Base-by-base conservation (phyloP, 2,888 invertebrate genomes). In the Hirtodrosophila trivittata region DNA sequence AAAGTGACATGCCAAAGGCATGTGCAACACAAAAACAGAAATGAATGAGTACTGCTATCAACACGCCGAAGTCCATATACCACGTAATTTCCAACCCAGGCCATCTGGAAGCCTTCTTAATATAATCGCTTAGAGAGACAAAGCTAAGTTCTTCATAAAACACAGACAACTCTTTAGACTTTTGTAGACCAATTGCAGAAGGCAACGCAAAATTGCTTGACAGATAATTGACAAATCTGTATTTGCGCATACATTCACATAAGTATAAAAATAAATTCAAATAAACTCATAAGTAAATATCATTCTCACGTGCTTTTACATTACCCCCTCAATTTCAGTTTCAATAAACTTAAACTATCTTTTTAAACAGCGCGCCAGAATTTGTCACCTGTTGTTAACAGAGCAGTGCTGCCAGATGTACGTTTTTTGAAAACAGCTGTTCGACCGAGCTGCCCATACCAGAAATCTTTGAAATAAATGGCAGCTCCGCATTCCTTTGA, bases 1-100 rank as follows among this genome's bases (percentile, higher is more conserved):
- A 76, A 82, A 86, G 63, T 81, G 86, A 68, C 80, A 75, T 39
- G 59, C 25, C 42, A 46, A 6, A 51, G 51, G 41, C 66, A 69
- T 39, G 45, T 41, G 51, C 18, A 54, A 64, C 52, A 66, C 51
- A 52, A 50, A 37, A 39, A 18, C 12, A 30, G 12, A 66, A 51
- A 16, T 43, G 9, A 30, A 47, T 37, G 7, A 1, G 9, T 9
- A 28, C 37, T 14, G 13, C 14, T 59, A 55, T 46, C 16, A 10
- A 28, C 21, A 47, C 49, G 32, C 30, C 74, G 68, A 49, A 35
- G 7, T 25, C 3, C 9, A 7, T 13, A 52, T 73, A 62, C 69
- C 43, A 13, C 12, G 21, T 14, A 43, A 16, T 32, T 30, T 28
- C 28, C 5, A 28, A 2, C 28, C 28, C n/a, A 28, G 7, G 5